Evolutionary conservation across 2,113 vertebrate species (phyloP), one percentile per base, ranked within the genome.

Genomic region (Salminus brasiliensis): DNA sequence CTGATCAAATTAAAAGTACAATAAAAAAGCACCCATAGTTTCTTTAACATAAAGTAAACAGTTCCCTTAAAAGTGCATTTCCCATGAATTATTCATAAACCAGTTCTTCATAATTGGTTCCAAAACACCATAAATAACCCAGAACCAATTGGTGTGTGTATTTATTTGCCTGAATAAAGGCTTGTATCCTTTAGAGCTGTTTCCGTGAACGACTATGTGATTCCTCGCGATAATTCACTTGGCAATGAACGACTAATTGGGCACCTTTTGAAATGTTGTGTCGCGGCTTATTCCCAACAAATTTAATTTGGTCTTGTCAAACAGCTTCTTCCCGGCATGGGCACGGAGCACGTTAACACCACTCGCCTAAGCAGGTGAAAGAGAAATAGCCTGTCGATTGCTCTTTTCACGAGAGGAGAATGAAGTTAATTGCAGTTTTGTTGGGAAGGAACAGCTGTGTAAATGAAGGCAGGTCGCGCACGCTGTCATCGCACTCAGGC

Each of bases 231-330:
- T 39, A 18, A 10, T 72, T 72, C n/a, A 11, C 72, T 70, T 66
- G 67, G 76, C 1, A 30, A 21, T n/a, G 18, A 8, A 62, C 10
- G 8, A 43, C 76, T 78, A 71, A 60, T 78, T 70, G 69, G 29
- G 6, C n/a, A 6, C 21, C 9, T 71, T n/a, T 49, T 68, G 47
- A 47, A 62, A 57, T 13, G 57, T 43, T 32, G 34, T 21, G 8
- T 13, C 43, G 39, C 12, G 25, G 16, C 27, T 36, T 32, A 1
- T 11, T 3, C 15, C 1, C 12, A 5, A 9, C 5, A 2, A 16
- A 55, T 15, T 53, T 27, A 21, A 23, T 47, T 34, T 30, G 16
- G 5, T 32, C 66, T 25, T 36, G n/a, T 8, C 10, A 27, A 53
- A 66, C 27, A 25, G 10, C 21, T 67, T 23, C 25, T 55, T 32